Percentiles rank a stretch among this genome's conserved stretches.
These are phyloP conservation scores for Hesperia comma DNA, from an alignment of 2,888 invertebrate species.

Conservation along the genomic window DNA sequence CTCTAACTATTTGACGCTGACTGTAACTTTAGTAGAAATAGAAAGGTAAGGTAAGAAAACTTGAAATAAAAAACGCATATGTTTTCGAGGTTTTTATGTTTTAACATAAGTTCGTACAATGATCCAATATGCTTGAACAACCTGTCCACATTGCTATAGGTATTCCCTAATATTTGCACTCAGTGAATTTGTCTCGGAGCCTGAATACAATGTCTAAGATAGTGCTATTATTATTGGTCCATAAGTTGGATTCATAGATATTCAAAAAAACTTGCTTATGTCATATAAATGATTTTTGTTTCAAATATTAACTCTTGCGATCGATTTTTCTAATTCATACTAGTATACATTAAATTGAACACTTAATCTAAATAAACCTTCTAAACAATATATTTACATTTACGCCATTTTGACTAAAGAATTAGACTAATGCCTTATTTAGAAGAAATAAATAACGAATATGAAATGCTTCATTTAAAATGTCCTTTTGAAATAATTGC, in stretches of 20 bases:
- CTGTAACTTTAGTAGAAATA: no score
- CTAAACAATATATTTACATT: constrained; percentile 82
- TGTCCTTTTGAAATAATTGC: constrained; percentile 71
- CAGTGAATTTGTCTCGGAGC: constrained; percentile 50
- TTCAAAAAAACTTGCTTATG: constrained; percentile 61
- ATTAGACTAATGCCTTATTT: constrained; percentile 78
- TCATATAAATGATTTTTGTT: constrained; percentile 59
- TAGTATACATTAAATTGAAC: constrained; percentile 79
- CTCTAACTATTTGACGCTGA: no score
- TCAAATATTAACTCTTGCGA: constrained; percentile 57
- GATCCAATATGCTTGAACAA: constrained; percentile 78
- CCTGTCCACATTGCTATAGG: constrained; percentile 68
- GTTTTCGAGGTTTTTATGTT: constrained; percentile 77
- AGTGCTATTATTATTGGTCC: constrained; percentile 74
- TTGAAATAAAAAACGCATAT: constrained; percentile 60
- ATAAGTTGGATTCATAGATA: constrained; percentile 70
- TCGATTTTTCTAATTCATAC: constrained; percentile 73
- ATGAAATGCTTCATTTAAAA: constrained; percentile 81
- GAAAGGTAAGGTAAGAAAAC: background rate
- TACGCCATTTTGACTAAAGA: constrained; percentile 79
- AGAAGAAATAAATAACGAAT: constrained; percentile 82
- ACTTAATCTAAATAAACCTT: constrained; percentile 81
- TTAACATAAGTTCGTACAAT: constrained; percentile 82
- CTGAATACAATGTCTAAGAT: constrained; percentile 61
- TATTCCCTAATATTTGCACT: constrained; percentile 57